A percentile compares a stretch with the other conserved stretches of the same genome.
Evolutionary conservation across 1,140 invertebrate genomes (phyloP).

Genomic region (Harpegnathos saltator): DNA sequence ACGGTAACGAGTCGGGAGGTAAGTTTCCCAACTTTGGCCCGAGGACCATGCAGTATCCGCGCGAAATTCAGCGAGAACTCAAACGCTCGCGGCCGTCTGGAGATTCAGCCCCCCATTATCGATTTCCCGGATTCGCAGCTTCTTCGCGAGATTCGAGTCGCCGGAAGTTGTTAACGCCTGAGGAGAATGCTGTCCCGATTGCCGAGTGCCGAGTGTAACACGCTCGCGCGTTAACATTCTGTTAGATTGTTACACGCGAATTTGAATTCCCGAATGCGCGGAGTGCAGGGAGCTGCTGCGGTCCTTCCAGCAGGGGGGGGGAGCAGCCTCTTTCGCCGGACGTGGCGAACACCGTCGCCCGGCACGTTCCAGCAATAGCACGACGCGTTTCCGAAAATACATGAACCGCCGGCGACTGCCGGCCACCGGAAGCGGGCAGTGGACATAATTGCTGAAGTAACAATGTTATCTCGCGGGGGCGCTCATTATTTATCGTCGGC

Average conservation of each 20-base stretch:
- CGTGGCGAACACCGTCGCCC: too few relatives aligned
- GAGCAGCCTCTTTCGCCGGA: too few relatives aligned
- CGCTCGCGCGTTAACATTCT: background rate
- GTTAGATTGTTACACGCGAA: constrained; percentile 25
- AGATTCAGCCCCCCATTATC: too few relatives aligned
- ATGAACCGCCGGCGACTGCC: background rate
- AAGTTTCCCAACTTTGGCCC: too few relatives aligned
- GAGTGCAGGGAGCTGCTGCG: too few relatives aligned
- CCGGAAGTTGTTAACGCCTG: background rate
- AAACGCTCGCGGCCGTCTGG: too few relatives aligned
- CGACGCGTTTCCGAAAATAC: constrained; percentile 21
- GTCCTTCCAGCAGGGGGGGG: too few relatives aligned
- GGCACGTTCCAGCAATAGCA: constrained; percentile 30
- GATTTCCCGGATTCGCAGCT: too few relatives aligned
- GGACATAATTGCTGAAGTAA: constrained; percentile 21
- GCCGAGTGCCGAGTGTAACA: background rate
- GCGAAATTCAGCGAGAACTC: too few relatives aligned
- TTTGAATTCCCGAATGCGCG: background rate
- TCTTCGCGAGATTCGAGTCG: background rate
- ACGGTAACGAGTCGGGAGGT: too few relatives aligned
- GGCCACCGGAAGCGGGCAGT: background rate
- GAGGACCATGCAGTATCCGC: too few relatives aligned
- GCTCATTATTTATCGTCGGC: constrained; percentile 23
- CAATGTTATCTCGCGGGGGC: background rate
- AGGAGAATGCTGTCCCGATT: background rate